Base-by-base conservation (phyloP, 2,113 vertebrate genomes). In the Emydura subglobosa region DNA sequence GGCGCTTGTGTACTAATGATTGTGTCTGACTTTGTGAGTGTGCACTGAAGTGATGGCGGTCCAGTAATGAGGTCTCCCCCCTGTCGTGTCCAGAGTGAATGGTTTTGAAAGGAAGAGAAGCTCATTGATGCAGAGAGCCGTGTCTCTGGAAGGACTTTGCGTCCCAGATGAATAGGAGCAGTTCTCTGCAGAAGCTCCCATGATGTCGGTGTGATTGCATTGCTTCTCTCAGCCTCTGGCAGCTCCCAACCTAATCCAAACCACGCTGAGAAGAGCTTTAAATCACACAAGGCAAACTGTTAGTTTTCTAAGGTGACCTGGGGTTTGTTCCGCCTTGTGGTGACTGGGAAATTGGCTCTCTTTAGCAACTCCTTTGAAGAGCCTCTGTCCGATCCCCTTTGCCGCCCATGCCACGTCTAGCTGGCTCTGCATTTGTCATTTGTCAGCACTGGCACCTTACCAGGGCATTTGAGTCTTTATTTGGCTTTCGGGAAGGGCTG, bases 61-160 rank as follows among this genome's bases (percentile, higher is more conserved):
- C 6, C 10, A 1, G 19, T 59, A 44, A 17, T 0, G 0, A 65
- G 84, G 65, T 0, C 0, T n/a, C 79, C 90, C 31, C 61, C 78
- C 27, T 13, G 44, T 17, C 2, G 0, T 55, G 78, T 54, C 72
- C 51, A 86, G 50, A 79, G 61, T 13, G 25, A 88, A 68, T 57
- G 21, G 47, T 0, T 54, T 25, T 59, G 53, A 4, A 80, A 54
- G 68, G 87, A 68, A 47, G 55, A 83, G 82, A 47, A 27, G 0
- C 0, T 1, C 1, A 0, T 44, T 39, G 85, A 24, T 0, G 0
- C 25, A 16, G 81, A 78, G 83, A 21, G 57, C 88, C 61, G 81
- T 2, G 1, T 53, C 61, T 1, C 61, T 76, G 87, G n/a, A 50
- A 57, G 29, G 12, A 0, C 2, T 31, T 86, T 1, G 1, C 21